A percentile compares a stretch with the other conserved stretches of the same genome.
These are phyloP conservation scores for Dendrolimus houi DNA, from an alignment of 2,888 invertebrate species.

Conservation along the genomic window DNA sequence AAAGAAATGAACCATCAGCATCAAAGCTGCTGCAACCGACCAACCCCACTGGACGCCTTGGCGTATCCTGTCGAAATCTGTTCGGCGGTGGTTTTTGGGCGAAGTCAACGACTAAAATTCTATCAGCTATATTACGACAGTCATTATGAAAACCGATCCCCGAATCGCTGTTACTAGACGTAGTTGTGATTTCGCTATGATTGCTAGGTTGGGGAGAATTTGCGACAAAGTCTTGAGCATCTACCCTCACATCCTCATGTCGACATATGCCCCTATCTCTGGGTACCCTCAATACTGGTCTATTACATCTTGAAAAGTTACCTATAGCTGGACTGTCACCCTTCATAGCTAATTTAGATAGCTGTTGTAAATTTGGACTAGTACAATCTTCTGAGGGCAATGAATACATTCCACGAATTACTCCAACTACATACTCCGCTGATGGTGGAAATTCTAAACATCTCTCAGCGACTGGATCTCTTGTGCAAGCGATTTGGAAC, in stretches of 20 bases:
- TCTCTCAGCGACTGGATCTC: slow-evolving; percentile 84
- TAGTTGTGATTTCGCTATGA: slow-evolving; percentile 86
- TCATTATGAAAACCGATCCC: slow-evolving; percentile 96
- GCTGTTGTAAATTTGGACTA: slow-evolving; percentile 55
- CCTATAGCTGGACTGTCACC: slow-evolving; percentile 61
- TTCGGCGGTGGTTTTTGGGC: slow-evolving; percentile 58
- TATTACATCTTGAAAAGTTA: slow-evolving; percentile 50
- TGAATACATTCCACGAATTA: slow-evolving; percentile 84
- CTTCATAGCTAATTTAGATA: slow-evolving; percentile 61
- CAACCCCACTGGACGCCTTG: slow-evolving; percentile 52
- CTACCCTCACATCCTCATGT: slow-evolving; percentile 45
- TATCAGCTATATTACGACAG: slow-evolving; percentile 87
- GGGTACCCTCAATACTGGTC: slow-evolving; percentile 48
- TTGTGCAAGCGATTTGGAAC: slow-evolving; percentile 91
- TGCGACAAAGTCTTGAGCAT: slow-evolving; percentile 75
- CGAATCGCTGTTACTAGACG: slow-evolving; percentile 95
- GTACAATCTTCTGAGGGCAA: slow-evolving; percentile 64
- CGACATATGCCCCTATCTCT: slow-evolving; percentile 49
- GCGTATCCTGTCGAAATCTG: slow-evolving; percentile 48
- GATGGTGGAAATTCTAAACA: slow-evolving; percentile 95
- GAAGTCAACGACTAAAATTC: slow-evolving; percentile 87
- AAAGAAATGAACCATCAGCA: slow-evolving; percentile 60
- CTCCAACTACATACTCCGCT: slow-evolving; percentile 84
- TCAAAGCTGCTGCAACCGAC: slow-evolving; percentile 64
- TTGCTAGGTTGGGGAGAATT: slow-evolving; percentile 91